Evolutionary conservation across 1,140 invertebrate genomes (phyloP).

Genomic region (Diuraphis noxia): DNA sequence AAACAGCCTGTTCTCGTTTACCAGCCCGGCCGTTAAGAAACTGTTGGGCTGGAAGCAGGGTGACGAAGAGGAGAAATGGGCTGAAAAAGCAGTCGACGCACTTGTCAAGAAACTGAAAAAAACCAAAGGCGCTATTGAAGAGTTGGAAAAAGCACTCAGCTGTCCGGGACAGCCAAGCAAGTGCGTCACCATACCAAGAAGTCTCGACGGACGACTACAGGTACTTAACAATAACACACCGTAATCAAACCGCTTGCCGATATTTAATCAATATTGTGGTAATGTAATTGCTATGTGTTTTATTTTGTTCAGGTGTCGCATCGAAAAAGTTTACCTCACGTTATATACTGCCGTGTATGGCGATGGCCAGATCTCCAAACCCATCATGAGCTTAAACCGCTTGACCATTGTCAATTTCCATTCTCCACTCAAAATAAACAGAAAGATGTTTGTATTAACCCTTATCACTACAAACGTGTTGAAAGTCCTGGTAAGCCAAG

Average conservation of each 20-base stretch:
- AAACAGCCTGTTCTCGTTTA: slow-evolving; percentile 94
- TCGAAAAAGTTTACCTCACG: slow-evolving; percentile 93
- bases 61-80: slow-evolving; percentile 99
- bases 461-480: slow-evolving; percentile 95
- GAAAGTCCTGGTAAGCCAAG: slow-evolving; percentile 72
- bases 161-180: slow-evolving; percentile 92
- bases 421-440: slow-evolving; percentile 84
- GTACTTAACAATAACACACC: slow-evolving; percentile 62
- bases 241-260: background rate
- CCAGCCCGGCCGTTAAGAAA: slow-evolving; percentile 94
- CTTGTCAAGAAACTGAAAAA: slow-evolving; percentile 98
- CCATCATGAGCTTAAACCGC: slow-evolving; percentile 93
- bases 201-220: slow-evolving; percentile 90
- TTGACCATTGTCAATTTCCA: slow-evolving; percentile 91
- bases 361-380: slow-evolving; percentile 97
- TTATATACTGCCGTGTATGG: slow-evolving; percentile 98
- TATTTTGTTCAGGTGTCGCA: slow-evolving; percentile 77
- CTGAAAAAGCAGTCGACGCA: slow-evolving; percentile 97
- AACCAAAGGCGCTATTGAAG: slow-evolving; percentile 93
- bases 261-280: background rate
- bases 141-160: slow-evolving; percentile 90
- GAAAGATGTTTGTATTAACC: slow-evolving; percentile 98
- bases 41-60: slow-evolving; percentile 96
- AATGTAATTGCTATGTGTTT: background rate
- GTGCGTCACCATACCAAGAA: slow-evolving; percentile 97